Conservation (phyloP, 2,888 invertebrate genomes). For the Formica aserva region DNA sequence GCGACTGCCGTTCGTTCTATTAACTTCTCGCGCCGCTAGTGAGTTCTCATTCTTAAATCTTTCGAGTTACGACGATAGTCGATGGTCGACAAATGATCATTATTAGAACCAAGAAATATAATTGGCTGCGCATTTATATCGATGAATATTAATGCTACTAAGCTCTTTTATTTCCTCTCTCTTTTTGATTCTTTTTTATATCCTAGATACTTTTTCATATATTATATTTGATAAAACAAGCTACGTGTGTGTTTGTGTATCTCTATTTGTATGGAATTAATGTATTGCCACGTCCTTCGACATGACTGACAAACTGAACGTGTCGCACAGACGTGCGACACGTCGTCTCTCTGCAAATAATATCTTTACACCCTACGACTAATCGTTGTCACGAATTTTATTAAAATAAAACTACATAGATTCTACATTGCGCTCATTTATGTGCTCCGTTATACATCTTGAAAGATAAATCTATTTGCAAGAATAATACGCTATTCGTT, state of each 20-base stretch:
- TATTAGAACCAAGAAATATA: background rate
- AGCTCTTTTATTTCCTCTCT: background rate
- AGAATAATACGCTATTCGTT: background rate
- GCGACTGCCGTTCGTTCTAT: conserved; percentile 22
- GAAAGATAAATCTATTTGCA: background rate
- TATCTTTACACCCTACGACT: background rate
- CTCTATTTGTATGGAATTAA: too few species aligned
- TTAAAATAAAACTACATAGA: background rate
- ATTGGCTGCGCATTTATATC: background rate
- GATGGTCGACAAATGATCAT: background rate
- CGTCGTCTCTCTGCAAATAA: background rate
- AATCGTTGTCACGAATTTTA: background rate
- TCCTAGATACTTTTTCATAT: background rate
- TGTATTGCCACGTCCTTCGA: too few species aligned
- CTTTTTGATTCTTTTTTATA: background rate
- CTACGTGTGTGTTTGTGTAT: background rate
- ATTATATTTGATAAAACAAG: background rate
- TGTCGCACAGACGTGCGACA: too few species aligned
- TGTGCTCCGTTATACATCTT: background rate
- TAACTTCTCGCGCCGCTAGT: conserved; percentile 19
- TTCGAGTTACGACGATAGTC: background rate
- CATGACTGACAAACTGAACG: too few species aligned
- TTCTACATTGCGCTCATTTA: background rate
- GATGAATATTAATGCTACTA: background rate
- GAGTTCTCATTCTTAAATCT: conserved; percentile 22